Evolutionary conservation across 2,888 invertebrate species (phyloP).

Genomic region (Diarsia mendica): DNA sequence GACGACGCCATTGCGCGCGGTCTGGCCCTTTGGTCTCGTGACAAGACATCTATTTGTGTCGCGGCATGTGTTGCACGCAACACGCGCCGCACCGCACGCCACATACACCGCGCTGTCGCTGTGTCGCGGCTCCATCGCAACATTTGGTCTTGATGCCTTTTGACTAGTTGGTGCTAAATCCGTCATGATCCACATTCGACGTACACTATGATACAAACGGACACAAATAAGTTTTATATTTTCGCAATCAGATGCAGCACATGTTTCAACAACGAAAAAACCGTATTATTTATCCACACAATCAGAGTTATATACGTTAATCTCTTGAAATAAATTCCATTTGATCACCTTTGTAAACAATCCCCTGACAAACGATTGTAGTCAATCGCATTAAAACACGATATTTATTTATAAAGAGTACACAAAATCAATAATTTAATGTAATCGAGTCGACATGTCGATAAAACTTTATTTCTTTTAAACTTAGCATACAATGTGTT

Average conservation of each 20-base stretch:
- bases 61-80: not conserved
- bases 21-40: conserved; percentile 5
- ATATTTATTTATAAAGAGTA: not conserved
- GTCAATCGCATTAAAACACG: not conserved
- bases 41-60: conserved; percentile 43
- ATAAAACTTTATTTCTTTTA: too few relatives aligned
- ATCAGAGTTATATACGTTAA: not conserved
- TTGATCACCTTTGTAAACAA: not conserved
- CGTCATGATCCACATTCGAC: conserved; percentile 64
- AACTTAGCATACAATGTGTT: too few relatives aligned
- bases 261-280: conserved; percentile 24
- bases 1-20: not conserved
- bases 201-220: conserved; percentile 55
- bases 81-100: not conserved
- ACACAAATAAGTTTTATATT: conserved; percentile 61
- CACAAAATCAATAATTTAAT: conserved; percentile 6
- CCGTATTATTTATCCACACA: conserved; percentile 9
- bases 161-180: conserved; percentile 61
- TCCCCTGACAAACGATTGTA: too few relatives aligned
- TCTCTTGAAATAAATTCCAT: not conserved
- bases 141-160: conserved; percentile 59
- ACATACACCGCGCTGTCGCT: not conserved
- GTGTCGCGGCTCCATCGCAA: conserved; percentile 17
- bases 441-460: too few relatives aligned
- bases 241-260: conserved; percentile 53